Evolutionary conservation across 2,797 vertebrate species (phyloP), one percentile per base, ranked within the genome.

Genomic region (Mus spretus): DNA sequence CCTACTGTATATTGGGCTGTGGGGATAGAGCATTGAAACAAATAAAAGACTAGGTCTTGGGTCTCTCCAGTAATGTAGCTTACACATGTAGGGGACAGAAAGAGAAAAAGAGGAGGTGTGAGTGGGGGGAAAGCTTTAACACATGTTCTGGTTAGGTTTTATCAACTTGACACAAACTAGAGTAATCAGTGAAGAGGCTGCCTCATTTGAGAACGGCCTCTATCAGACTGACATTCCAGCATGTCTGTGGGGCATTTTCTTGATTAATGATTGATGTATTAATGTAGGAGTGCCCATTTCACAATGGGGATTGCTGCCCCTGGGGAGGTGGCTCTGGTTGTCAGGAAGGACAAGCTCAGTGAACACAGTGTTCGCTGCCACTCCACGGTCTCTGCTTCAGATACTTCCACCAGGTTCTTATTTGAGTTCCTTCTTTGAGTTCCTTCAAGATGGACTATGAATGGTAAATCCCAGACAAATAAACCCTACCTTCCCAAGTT

Each of bases 1-100:
- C 17, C 50, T 86, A 72, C 57, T 89, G 2, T 79, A 70, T 81
- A 26, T 50, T 92, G 74, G 47, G 55, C 67, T n/a, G 90, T 93
- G 57, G 26, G 34, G 57, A 89, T 70, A 83, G 6, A 84, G 2
- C 40, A 91, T 13, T 89, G 87, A 79, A 75, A 82, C 75, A 70
- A 77, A 85, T 57, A 79, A 94, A 81, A 28, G 13, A 89, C 59
- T 82, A 85, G 2, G 14, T 40, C 57, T 13, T 83, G 74, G 2
- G 11, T 47, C 57, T 14, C 63, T 75, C 0, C 34, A 82, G 47
- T 72, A 77, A 91, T 15, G 15, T 47, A 90, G n/a, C 19, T 93
- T 82, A 34, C 2, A 44, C 88, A 40, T 82, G 6, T 57, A 37
- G 17, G 37, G 55, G 26, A 13, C 31, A 70, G 63, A 53, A 31